These are phyloP conservation scores for Hedychridium roseum DNA, from an alignment of 2,888 invertebrate species.

Conservation along the genomic window DNA sequence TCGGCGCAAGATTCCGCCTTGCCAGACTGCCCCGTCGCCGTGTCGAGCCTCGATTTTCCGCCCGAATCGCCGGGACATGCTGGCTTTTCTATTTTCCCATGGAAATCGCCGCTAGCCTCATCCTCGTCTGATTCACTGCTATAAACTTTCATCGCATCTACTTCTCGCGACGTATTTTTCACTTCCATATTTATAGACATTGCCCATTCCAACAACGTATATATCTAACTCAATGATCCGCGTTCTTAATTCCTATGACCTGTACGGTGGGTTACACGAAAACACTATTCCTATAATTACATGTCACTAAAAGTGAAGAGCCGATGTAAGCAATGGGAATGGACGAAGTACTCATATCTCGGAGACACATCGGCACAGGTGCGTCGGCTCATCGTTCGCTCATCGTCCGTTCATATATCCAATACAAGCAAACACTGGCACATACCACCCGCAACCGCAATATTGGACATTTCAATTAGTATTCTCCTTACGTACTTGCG, in stretches of 20 bases:
- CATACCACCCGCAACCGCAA: no score
- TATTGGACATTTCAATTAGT: no score
- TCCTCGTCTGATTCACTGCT: conserved; percentile 21
- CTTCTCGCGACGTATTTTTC: conserved; percentile 34
- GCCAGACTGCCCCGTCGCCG: conserved; percentile 7
- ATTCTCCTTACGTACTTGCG: no score
- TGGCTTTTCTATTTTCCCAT: conserved; percentile 13
- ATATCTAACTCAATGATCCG: conserved; percentile 29
- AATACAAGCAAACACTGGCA: no score
- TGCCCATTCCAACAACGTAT: conserved; percentile 43
- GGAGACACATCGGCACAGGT: conserved; percentile 20
- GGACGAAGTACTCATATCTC: neutral
- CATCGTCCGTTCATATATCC: no score
- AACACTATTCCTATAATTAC: conserved; percentile 30
- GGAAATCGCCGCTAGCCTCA: conserved; percentile 15
- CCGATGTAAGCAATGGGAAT: neutral
- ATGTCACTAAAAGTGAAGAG: conserved; percentile 11
- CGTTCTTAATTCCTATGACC: conserved; percentile 20
- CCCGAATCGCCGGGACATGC: conserved; percentile 16
- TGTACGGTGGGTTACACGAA: conserved; percentile 19
- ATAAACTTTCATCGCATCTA: conserved; percentile 36
- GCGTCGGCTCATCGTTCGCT: no score
- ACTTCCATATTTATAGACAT: conserved; percentile 47
- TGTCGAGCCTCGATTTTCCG: conserved; percentile 9
- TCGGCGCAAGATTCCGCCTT: conserved; percentile 12